phyloP scores from a whole-genome alignment of 2,888 invertebrate genomes.

The Chorisops tibialis region DNA sequence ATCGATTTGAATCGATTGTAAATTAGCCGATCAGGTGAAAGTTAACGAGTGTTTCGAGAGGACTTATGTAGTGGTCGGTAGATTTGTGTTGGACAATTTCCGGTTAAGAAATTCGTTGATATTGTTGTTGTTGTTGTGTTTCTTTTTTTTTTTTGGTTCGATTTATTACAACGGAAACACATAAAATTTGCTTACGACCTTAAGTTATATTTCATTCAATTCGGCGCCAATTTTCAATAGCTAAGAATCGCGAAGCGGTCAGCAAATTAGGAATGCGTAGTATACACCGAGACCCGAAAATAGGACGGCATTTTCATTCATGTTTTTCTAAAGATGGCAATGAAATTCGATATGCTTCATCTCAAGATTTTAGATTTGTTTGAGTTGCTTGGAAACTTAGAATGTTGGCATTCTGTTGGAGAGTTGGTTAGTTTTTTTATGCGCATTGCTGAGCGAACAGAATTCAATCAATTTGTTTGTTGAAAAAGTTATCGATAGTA shows the following conservation, averaged over 20 bases:
- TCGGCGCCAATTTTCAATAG: constrained; percentile 9
- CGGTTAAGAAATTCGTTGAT: constrained; percentile 12
- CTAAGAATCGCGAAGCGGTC: too few species aligned
- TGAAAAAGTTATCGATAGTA: too few species aligned
- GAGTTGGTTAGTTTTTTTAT: neutral
- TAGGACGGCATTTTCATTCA: neutral
- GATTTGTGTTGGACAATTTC: constrained; percentile 18
- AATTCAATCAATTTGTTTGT: too few species aligned
- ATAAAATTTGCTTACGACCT: constrained; percentile 1
- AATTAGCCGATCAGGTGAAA: neutral
- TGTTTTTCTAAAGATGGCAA: neutral
- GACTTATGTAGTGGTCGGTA: neutral
- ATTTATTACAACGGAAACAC: neutral
- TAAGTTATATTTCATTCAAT: neutral
- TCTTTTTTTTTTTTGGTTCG: neutral
- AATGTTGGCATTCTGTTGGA: neutral
- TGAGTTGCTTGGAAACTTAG: neutral
- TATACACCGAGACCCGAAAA: too few species aligned
- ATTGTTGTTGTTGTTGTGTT: constrained; percentile 2
- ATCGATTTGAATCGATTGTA: constrained; percentile 11
- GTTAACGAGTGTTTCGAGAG: neutral
- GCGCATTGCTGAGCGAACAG: neutral
- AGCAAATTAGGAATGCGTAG: too few species aligned
- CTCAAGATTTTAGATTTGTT: neutral
- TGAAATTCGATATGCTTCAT: constrained; percentile 7